These are phyloP conservation scores for Eristalinus sepulchralis DNA, from an alignment of 2,888 invertebrate genomes.

Conservation along the genomic window DNA sequence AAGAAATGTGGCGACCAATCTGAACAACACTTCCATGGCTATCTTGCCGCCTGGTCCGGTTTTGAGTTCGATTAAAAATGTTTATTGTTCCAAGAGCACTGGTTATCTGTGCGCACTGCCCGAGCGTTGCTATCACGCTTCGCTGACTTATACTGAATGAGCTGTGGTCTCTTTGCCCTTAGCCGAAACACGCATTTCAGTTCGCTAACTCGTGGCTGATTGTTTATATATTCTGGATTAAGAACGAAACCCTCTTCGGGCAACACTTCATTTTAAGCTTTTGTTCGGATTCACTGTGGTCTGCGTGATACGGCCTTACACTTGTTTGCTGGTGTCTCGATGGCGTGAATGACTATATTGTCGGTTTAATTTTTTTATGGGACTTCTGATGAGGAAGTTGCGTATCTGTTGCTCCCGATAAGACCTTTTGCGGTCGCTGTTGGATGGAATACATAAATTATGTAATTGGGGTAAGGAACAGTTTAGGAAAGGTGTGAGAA, in stretches of 20 bases:
- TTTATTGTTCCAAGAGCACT: background rate
- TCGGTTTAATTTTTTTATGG: background rate
- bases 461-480: background rate
- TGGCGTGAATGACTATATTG: slow-evolving; percentile 22
- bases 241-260: slow-evolving; percentile 34
- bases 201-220: slow-evolving; percentile 12
- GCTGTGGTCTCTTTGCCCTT: slow-evolving; percentile 27
- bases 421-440: background rate
- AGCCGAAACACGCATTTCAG: slow-evolving; percentile 34
- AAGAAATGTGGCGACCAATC: slow-evolving; percentile 64
- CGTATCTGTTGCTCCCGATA: background rate
- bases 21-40: slow-evolving; percentile 71
- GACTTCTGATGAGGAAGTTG: background rate
- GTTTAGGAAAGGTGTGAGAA: background rate
- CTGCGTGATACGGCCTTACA: background rate
- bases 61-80: background rate
- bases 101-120: background rate
- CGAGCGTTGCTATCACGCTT: slow-evolving; percentile 29
- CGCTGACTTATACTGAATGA: slow-evolving; percentile 53
- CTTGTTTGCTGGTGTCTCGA: slow-evolving; percentile 6
- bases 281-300: background rate
- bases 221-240: slow-evolving; percentile 53
- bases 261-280: slow-evolving; percentile 29
- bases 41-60: background rate
- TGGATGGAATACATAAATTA: background rate